Evolutionary conservation across 2,888 invertebrate species (phyloP).

Genomic region (Chesias legatella): DNA sequence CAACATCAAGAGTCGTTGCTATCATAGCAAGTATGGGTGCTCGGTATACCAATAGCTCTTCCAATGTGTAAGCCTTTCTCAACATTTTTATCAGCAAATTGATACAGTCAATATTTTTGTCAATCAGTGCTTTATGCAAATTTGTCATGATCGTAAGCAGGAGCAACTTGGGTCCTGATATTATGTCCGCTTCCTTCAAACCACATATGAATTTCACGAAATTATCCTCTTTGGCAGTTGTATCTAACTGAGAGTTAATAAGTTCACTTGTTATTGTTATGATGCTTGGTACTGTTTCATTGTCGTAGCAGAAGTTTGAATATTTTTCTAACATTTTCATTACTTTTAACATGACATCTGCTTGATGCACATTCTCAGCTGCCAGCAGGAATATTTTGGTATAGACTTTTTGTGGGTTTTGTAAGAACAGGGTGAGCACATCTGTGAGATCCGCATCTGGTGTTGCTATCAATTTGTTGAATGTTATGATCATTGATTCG

Average conservation of each 20-base stretch:
- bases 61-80: conserved; percentile 40
- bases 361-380: conserved; percentile 52
- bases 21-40: conserved; percentile 67
- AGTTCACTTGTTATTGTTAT: conserved; percentile 44
- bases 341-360: conserved; percentile 54
- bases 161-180: conserved; percentile 51
- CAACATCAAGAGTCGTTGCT: conserved; percentile 57
- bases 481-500: conserved; percentile 49
- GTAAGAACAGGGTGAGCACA: conserved; percentile 55
- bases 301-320: conserved; percentile 52
- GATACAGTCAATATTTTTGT: conserved; percentile 42
- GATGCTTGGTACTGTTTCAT: conserved; percentile 57
- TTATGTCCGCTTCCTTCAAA: conserved; percentile 45
- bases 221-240: conserved; percentile 45
- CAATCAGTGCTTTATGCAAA: conserved; percentile 52
- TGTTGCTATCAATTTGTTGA: conserved; percentile 58
- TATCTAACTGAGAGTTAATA: conserved; percentile 40
- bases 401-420: conserved; percentile 56
- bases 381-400: conserved; percentile 55
- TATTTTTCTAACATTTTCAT: conserved; percentile 53
- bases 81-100: conserved; percentile 50
- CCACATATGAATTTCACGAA: conserved; percentile 51
- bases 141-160: conserved; percentile 62
- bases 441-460: conserved; percentile 47
- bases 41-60: conserved; percentile 53